Conservation (phyloP, 1,140 invertebrate species). For the Lucilia sericata region DNA sequence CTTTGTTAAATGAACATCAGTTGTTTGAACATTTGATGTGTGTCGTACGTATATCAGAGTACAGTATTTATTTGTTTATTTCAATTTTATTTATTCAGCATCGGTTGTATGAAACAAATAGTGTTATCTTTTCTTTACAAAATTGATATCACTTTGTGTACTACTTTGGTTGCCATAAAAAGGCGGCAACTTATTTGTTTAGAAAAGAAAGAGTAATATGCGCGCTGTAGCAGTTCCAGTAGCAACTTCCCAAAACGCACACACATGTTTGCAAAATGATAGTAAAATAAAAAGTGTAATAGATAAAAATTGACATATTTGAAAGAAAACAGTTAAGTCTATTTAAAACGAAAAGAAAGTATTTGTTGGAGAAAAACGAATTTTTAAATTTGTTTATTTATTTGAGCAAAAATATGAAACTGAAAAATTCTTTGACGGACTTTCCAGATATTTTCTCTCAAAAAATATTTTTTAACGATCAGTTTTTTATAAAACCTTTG, state of each 20-base stretch:
- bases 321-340: background rate
- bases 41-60: background rate
- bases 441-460: too few relatives aligned
- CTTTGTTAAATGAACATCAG: background rate
- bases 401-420: too few relatives aligned
- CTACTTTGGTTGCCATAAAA: background rate
- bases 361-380: background rate
- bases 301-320: background rate
- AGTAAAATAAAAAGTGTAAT: background rate
- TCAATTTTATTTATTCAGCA: background rate
- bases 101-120: background rate
- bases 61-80: background rate
- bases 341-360: background rate
- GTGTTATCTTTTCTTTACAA: slow-evolving; percentile 18
- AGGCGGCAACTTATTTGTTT: background rate
- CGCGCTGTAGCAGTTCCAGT: background rate
- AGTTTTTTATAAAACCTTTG: too few relatives aligned
- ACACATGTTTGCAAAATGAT: slow-evolving; percentile 8
- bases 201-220: background rate
- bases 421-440: too few relatives aligned
- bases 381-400: too few relatives aligned
- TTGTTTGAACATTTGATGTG: slow-evolving; percentile 6
- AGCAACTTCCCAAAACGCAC: slow-evolving; percentile 12
- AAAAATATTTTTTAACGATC: too few relatives aligned
- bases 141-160: slow-evolving; percentile 18